Evolutionary conservation across 23 tunicate genomes (phyloP), one percentile per base, ranked within the genome.

Genomic region (Styela clava): DNA sequence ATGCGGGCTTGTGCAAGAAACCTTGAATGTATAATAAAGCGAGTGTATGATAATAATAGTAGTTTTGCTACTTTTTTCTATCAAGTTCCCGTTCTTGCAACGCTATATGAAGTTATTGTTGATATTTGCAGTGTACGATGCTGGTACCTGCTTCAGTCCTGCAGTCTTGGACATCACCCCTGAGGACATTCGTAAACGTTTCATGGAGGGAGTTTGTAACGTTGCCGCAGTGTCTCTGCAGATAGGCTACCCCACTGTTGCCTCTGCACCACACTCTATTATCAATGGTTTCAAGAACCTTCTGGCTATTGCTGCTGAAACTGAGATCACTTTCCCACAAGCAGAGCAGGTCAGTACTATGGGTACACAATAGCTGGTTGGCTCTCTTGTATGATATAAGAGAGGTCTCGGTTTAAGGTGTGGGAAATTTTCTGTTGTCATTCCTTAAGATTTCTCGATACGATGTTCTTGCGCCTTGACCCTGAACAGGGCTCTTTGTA

Each of bases 251-350:
- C 99, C 99, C 77, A 96, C 99, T 44, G 97, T 87, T 20, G 99
- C 97, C 21, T 96, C 99, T 63, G 99, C 73, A 56, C 99, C 99
- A 67, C 99, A 96, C 76, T 87, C 94, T 62, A 83, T 96, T 83
- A 92, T 92, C 87, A 96, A 96, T 65, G 99, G 97, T 19, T 96
- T 96, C 97, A 96, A 96, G 97, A 91, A 96, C 85, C 71, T 96
- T 34, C 82, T 91, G 68, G 99, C 99, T 19, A 77, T 96, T 84
- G 99, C 99, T 62, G 99, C 99, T 18, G 97, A 84, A 78, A 96
- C 99, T 69, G 99, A 96, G 19, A 96, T 96, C 79, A 88, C 94
- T 35, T 96, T 96, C 94, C 90, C 97, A 25, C 91, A 96, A 74
- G 99, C 96, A 2, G 95, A 95, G 67, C 81, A 89, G 95, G 95